A percentile compares a stretch with the other conserved stretches of the same genome.
These are phyloP conservation scores for Ichneumoninae sp. DNA, from an alignment of 2,888 invertebrate genomes.

Conservation along the genomic window DNA sequence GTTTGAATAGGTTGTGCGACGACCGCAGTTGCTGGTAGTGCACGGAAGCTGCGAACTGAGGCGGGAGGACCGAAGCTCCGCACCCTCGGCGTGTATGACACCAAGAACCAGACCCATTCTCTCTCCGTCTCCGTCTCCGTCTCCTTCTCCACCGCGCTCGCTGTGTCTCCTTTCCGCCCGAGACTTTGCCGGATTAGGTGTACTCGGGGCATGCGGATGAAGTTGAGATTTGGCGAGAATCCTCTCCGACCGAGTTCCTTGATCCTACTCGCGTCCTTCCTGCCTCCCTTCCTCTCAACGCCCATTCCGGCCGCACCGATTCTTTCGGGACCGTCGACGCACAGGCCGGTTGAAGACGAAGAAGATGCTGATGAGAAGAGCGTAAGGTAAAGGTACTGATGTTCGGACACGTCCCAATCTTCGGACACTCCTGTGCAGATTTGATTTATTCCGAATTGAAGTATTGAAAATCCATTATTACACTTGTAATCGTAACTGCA, in stretches of 20 bases:
- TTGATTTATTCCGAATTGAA: too few species aligned
- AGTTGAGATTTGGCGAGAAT: constrained; percentile 36
- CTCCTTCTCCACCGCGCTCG: neutral
- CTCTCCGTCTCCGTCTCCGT: neutral
- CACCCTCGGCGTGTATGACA: constrained; percentile 32
- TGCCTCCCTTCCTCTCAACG: neutral
- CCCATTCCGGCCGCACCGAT: neutral
- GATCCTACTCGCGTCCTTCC: constrained; percentile 21
- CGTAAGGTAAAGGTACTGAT: neutral
- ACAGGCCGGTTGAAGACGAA: neutral
- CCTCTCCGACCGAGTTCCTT: constrained; percentile 30
- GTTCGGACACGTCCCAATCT: too few species aligned
- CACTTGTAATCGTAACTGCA: too few species aligned
- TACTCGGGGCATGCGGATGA: constrained; percentile 32
- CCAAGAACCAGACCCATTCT: constrained; percentile 38
- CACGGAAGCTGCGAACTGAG: constrained; percentile 24
- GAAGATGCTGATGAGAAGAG: neutral
- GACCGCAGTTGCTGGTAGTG: constrained; percentile 19
- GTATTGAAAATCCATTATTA: too few species aligned
- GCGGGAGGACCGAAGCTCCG: constrained; percentile 27
- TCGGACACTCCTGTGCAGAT: too few species aligned
- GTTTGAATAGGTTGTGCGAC: constrained; percentile 48
- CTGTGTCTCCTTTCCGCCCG: constrained; percentile 15
- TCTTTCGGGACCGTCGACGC: neutral
- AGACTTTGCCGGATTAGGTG: constrained; percentile 31